phyloP scores from a whole-genome alignment of 2,888 invertebrate species.

The Incurvaria masculella region DNA sequence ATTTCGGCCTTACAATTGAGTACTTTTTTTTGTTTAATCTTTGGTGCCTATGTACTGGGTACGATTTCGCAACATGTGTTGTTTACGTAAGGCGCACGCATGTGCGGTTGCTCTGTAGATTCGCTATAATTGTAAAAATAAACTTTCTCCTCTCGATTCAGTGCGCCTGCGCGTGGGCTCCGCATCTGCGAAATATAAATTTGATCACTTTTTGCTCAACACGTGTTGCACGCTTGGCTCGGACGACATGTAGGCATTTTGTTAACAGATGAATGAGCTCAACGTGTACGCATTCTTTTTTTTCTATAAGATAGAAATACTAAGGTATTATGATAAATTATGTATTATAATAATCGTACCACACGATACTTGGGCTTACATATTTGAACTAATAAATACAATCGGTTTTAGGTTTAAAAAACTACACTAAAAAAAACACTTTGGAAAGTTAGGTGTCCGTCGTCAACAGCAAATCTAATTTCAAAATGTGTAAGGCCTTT shows the following conservation, averaged over 20 bases:
- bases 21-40: background rate
- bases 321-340: no score
- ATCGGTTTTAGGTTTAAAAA: no score
- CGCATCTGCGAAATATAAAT: constrained; percentile 52
- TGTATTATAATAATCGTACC: no score
- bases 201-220: constrained; percentile 30
- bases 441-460: no score
- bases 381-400: no score
- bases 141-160: constrained; percentile 45
- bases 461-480: no score
- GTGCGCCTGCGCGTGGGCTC: constrained; percentile 45
- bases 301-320: background rate
- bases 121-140: constrained; percentile 56
- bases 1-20: background rate
- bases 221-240: constrained; percentile 32
- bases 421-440: no score
- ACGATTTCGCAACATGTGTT: constrained; percentile 41
- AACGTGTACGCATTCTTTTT: background rate
- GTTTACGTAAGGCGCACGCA: constrained; percentile 26
- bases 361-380: no score
- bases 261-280: constrained; percentile 17
- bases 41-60: constrained; percentile 20
- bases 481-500: no score
- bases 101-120: constrained; percentile 33
- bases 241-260: constrained; percentile 27